These are phyloP conservation scores for Eira barbara DNA, from an alignment of 2,113 vertebrate species.

Conservation along the genomic window DNA sequence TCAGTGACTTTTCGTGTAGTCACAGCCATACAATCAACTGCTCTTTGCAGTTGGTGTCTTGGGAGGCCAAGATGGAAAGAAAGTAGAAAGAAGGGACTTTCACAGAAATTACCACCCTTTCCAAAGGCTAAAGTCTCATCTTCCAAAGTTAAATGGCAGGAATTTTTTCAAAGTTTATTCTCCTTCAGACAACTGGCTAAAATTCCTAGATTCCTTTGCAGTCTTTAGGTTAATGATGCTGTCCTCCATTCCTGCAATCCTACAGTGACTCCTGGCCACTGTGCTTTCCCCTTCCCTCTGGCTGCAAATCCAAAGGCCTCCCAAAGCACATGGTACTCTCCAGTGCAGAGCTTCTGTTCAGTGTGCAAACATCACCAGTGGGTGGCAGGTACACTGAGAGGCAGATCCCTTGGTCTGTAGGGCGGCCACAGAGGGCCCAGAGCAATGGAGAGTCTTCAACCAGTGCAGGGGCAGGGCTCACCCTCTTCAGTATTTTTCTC, in stretches of 20 bases:
- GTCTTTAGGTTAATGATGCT: neutral
- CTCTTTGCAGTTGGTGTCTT: constrained; percentile 5
- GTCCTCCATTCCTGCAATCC: too few species aligned
- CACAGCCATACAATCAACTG: neutral
- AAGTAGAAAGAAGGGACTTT: neutral
- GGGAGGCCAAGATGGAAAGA: neutral
- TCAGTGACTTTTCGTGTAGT: neutral
- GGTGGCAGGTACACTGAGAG: neutral
- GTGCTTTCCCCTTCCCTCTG: neutral
- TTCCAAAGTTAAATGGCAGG: neutral
- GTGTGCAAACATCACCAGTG: too few species aligned
- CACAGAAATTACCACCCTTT: neutral
- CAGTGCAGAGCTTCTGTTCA: neutral
- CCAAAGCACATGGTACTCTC: neutral
- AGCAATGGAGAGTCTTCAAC: neutral
- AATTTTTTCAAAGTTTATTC: constrained; percentile 24
- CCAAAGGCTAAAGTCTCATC: neutral
- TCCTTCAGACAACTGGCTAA: neutral
- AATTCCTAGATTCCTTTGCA: neutral
- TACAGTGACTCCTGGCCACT: neutral
- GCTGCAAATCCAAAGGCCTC: neutral
- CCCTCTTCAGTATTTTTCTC: neutral
- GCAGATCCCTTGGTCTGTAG: neutral
- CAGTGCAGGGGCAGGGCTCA: neutral
- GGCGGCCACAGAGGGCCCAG: neutral